phyloP scores from a whole-genome alignment of 2,113 vertebrate genomes.

The Halcyon malimbica region DNA sequence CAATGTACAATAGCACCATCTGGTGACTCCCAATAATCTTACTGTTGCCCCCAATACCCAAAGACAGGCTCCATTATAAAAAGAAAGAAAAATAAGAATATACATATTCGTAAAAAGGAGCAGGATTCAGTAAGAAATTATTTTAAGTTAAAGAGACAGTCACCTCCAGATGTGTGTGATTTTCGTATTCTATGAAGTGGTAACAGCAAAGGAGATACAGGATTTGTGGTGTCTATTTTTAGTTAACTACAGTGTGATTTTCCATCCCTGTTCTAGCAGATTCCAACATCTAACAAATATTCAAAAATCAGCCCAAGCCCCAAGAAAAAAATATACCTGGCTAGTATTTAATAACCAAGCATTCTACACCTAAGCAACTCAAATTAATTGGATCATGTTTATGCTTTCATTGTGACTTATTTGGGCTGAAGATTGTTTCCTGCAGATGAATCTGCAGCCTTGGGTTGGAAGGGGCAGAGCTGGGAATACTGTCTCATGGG shows the following conservation, averaged over 20 bases:
- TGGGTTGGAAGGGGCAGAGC: background rate
- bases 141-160: background rate
- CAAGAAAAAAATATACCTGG: background rate
- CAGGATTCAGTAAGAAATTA: background rate
- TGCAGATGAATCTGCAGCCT: background rate
- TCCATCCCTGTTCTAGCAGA: background rate
- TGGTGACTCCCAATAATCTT: constrained; percentile 60
- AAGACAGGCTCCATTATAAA: background rate
- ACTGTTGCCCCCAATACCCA: constrained; percentile 21
- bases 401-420: background rate
- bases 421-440: background rate
- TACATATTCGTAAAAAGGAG: background rate
- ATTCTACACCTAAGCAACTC: background rate
- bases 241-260: background rate
- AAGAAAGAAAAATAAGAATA: background rate
- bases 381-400: background rate
- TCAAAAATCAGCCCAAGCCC: background rate
- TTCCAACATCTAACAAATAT: background rate
- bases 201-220: background rate
- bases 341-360: background rate
- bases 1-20: constrained; percentile 67
- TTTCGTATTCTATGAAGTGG: background rate
- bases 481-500: background rate
- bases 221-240: background rate
- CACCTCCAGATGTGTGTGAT: background rate